Conservation (phyloP, 2,888 invertebrate species). For the Drosophila mimetica region DNA sequence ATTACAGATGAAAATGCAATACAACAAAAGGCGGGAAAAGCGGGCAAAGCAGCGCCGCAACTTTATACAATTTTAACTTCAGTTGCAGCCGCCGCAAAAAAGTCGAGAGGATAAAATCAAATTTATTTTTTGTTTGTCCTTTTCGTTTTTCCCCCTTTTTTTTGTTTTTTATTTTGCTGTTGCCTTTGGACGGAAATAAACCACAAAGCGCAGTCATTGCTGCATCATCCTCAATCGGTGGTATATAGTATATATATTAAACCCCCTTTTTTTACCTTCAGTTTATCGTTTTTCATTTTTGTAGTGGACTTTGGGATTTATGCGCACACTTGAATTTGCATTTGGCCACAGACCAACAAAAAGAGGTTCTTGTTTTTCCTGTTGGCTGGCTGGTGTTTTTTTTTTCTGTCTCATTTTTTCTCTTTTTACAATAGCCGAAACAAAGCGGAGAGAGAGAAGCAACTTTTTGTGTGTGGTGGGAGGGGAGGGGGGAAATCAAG, state of each 20-base stretch:
- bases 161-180: slow-evolving; percentile 7
- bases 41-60: slow-evolving; percentile 34
- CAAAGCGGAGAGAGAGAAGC: slow-evolving; percentile 38
- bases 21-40: slow-evolving; percentile 54
- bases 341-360: slow-evolving; percentile 55
- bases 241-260: not conserved
- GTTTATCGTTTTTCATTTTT: slow-evolving; percentile 52
- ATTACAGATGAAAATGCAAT: slow-evolving; percentile 60
- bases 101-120: slow-evolving; percentile 60
- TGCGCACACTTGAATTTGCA: slow-evolving; percentile 76
- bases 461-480: slow-evolving; percentile 1
- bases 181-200: slow-evolving; percentile 58
- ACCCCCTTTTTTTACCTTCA: slow-evolving; percentile 6
- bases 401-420: not conserved
- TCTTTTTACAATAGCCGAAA: slow-evolving; percentile 41
- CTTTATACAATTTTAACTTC: slow-evolving; percentile 74
- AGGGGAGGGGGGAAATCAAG: slow-evolving; percentile 8
- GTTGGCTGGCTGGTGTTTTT: not conserved
- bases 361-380: slow-evolving; percentile 2
- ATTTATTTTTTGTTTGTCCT: slow-evolving; percentile 49
- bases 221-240: slow-evolving; percentile 44
- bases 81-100: slow-evolving; percentile 53
- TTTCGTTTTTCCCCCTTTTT: slow-evolving; percentile 6
- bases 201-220: slow-evolving; percentile 70
- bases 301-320: slow-evolving; percentile 72